Evolutionary conservation across 1,140 invertebrate species (phyloP), one percentile per base, ranked within the genome.

Genomic region (Drosophila auraria): DNA sequence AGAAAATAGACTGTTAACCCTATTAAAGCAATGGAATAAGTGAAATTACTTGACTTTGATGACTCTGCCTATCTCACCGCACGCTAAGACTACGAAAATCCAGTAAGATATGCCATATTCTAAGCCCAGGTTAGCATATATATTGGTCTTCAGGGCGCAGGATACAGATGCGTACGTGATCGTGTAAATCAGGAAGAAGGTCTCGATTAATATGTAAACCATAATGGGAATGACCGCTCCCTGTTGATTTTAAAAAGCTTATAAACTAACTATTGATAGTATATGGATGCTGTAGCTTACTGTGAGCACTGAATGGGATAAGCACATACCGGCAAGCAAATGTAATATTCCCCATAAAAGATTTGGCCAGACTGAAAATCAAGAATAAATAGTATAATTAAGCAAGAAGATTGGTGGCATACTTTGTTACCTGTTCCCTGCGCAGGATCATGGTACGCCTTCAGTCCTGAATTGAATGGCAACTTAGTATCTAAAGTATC

Each of bases 271-370:
- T 4, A 2, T 12, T 6, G 1, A 15, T n/a, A 11, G 8, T 36
- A 14, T 4, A 11, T 15, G 7, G 2, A 5, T 17, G 7, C 4
- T 11, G 3, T 11, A 23, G 8, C 20, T 69, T 69, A 69, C 66
- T 66, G 15, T 12, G 0, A 69, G 12, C 3, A 44, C 7, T 5
- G 63, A 69, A 9, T 12, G 15, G 5, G 63, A 69, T 17, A 69
- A 44, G 27, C 36, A 69, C 15, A 51, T 4, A 12, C 25, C 8
- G 12, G 66, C 45, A 8, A 69, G 7, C 0, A 69, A 42, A 36
- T 69, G 65, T 8, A 68, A 14, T 1, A 42, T 1, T 17, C 62
- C 65, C 62, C 62, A 68, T 7, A 68, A 3, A 11, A 69, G 7
- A 2, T 42, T 51, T 5, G n/a, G 15, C 63, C 63, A 65, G 38